Base-by-base conservation (phyloP, 2,113 vertebrate species). In the Cyanistes caeruleus region DNA sequence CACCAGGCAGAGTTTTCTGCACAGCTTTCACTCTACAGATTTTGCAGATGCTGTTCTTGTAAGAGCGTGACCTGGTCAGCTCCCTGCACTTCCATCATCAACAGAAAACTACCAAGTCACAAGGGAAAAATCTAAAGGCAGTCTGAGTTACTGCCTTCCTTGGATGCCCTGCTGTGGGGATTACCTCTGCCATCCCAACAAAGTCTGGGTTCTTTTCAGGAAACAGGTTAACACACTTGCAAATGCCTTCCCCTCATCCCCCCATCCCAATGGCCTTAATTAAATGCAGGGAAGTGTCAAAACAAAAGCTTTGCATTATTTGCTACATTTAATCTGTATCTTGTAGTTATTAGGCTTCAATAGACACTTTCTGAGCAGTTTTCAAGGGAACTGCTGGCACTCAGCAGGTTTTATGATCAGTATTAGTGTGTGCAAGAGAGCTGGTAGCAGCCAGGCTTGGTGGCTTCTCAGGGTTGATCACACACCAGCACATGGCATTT, bases 81-180 rank as follows among this genome's bases (percentile, higher is more conserved):
- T 89, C n/a, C 43, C 46, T 84, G 44, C 19, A 1, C 37, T 60
- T 48, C 11, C 44, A 13, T 63, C 58, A 10, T 30, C 20, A 87
- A 16, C 19, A 22, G 41, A 83, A 35, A 77, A 14, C 41, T 62
- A 18, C 25, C 3, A 21, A 62, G 31, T 60, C 84, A 33, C 25
- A 9, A 28, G 55, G 64, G 70, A 19, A 59, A 80, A 90, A 65
- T 9, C 41, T 52, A 79, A 63, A 0, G 11, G 21, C 30, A 31
- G 30, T 30, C 7, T 43, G 14, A 14, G 13, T 46, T 56, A 4
- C 19, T 73, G 48, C 48, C n/a, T 78, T 53, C 24, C 39, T 77
- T 3, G 0, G 33, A 25, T 69, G 14, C 7, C 2, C 41, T 95
- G 52, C 73, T 2, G 1, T 2, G 1, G n/a, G 55, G 18, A n/a